phyloP scores from a whole-genome alignment of 2,113 vertebrate genomes.

The Poeciliopsis turrubarensis region DNA sequence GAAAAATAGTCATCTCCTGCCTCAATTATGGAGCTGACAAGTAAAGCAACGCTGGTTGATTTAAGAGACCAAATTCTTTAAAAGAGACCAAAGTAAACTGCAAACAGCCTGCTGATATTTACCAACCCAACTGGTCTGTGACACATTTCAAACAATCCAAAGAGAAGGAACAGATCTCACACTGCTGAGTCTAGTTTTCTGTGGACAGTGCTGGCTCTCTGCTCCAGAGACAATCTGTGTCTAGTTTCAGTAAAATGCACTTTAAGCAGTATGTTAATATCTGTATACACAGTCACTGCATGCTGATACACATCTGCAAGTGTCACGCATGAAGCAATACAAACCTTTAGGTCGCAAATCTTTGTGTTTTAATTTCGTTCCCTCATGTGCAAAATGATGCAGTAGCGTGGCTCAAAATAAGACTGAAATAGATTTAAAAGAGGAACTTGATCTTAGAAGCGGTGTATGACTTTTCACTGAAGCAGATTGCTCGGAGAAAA shows the following conservation, averaged over 20 bases:
- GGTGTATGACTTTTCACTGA: not conserved
- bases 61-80: constrained; percentile 28
- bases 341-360: not conserved
- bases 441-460: constrained; percentile 4
- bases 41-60: constrained; percentile 7
- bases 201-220: constrained; percentile 27
- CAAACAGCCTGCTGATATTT: constrained; percentile 51
- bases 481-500: constrained; percentile 22
- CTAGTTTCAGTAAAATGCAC: constrained; percentile 14
- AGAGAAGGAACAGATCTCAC: constrained; percentile 48
- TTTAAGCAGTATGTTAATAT: constrained; percentile 6
- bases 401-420: constrained; percentile 41
- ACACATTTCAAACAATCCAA: constrained; percentile 49
- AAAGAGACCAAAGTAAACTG: constrained; percentile 23
- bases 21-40: constrained; percentile 8
- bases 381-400: constrained; percentile 14
- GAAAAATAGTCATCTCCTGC: not conserved
- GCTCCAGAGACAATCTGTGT: constrained; percentile 49
- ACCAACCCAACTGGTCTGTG: constrained; percentile 50
- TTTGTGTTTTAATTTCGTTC: not conserved
- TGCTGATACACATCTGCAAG: not conserved
- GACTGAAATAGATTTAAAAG: constrained; percentile 6
- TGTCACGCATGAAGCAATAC: not conserved
- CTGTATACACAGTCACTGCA: not conserved
- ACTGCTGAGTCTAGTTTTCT: constrained; percentile 33